Base-by-base conservation (phyloP, 2,113 vertebrate genomes). In the Grallaria varia region DNA sequence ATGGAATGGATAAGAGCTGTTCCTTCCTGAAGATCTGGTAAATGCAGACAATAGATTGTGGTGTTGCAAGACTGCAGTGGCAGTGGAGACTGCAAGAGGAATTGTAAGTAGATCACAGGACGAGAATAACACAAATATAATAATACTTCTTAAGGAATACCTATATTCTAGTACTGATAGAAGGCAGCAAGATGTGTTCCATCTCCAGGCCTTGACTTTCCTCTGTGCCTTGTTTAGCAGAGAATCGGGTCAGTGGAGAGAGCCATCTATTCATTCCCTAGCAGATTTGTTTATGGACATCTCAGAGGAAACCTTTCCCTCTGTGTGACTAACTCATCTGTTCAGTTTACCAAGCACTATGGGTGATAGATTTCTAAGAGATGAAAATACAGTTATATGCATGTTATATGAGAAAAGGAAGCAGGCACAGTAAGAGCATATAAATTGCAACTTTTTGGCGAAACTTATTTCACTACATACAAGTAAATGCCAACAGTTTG, bases 51-150 rank as follows among this genome's bases (percentile, higher is more conserved):
- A 33, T 12, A 33, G 14, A 10, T 84, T 89, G 81, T 84, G 23
- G 37, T 86, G 31, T 87, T 60, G 69, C 50, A 72, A 84, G n/a
- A 30, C 45, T 4, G 6, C n/a, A 25, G 30, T 79, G 40, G 49
- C 78, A 95, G 93, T 77, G 50, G 52, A 95, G 39, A 93, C 23
- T 79, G 60, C 92, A 60, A 96, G 58, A 55, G 64, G 30, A 84
- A 28, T 39, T 93, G 85, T 84, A 90, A 59, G 55, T 30, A 93
- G 78, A 47, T 8, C 27, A 72, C 24, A 80, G 64, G n/a, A 90
- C 77, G 13, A 92, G 59, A 96, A 87, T n/a, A 82, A 78, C 21
- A 64, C 35, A 93, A 67, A 53, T 49, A 35, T 35, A 75, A 9
- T 67, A 78, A 45, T 22, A 37, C 33, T 78, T 96, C 12, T 67